These are phyloP conservation scores for Dunckerocampus dactyliophorus DNA, from an alignment of 2,113 vertebrate genomes.

Conservation along the genomic window DNA sequence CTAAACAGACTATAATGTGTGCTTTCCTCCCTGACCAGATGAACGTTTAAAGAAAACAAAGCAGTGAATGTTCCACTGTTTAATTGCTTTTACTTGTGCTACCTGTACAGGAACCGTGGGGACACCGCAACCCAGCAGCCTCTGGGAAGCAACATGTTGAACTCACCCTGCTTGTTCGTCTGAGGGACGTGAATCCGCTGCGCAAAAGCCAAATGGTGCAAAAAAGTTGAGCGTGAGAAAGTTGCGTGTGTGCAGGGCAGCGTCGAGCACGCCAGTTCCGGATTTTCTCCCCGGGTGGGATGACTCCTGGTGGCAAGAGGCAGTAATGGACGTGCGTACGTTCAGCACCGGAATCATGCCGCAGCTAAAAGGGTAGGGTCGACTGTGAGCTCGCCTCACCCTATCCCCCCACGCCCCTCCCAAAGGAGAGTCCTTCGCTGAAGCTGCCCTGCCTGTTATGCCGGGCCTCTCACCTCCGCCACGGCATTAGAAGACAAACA, in stretches of 20 bases:
- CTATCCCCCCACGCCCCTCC: constrained; percentile 39
- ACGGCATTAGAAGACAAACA: constrained; percentile 77
- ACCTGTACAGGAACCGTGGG: constrained; percentile 58
- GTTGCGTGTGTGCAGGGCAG: not conserved
- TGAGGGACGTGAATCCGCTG: constrained; percentile 27
- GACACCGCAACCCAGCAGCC: constrained; percentile 65
- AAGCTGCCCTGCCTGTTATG: not conserved
- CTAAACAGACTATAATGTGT: not conserved
- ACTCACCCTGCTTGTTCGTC: constrained; percentile 1
- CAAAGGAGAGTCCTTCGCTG: constrained; percentile 4
- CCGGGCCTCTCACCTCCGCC: constrained; percentile 15
- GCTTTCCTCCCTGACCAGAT: not conserved
- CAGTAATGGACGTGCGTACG: constrained; percentile 80
- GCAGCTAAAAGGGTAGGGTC: constrained; percentile 82
- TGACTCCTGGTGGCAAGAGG: constrained; percentile 74
- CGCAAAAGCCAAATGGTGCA: constrained; percentile 28
- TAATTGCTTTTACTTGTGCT: constrained; percentile 7
- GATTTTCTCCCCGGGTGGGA: constrained; percentile 24
- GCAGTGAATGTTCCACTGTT: not conserved
- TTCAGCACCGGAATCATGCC: constrained; percentile 73
- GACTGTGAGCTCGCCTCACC: constrained; percentile 80
- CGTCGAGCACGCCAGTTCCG: not conserved
- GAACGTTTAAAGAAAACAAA: constrained; percentile 1
- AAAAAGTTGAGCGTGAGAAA: not conserved
- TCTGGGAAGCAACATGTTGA: constrained; percentile 57